Evolutionary conservation across 2,113 vertebrate genomes (phyloP).

Genomic region (Isurus oxyrinchus): DNA sequence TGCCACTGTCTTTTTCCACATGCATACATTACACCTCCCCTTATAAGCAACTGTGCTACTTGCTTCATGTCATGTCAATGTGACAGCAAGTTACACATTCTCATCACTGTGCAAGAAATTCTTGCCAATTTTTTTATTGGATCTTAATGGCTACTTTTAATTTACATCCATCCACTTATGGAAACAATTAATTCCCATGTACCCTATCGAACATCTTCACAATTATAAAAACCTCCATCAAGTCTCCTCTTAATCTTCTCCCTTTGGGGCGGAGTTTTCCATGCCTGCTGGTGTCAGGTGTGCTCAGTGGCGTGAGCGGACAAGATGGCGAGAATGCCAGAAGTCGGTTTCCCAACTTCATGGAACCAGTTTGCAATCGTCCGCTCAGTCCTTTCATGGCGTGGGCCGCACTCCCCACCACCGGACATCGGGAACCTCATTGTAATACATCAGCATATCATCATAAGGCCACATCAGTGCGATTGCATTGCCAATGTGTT

Average conservation of each 20-base stretch:
- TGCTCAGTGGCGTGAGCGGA: no score
- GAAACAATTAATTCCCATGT: neutral
- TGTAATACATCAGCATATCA: no score
- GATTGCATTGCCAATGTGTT: no score
- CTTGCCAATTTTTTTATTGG: neutral
- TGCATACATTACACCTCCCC: neutral
- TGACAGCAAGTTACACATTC: neutral
- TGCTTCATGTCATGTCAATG: neutral
- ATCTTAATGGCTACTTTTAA: neutral
- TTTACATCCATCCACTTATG: neutral
- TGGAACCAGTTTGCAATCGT: no score
- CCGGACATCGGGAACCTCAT: no score
- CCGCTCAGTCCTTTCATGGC: no score
- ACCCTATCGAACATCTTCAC: neutral
- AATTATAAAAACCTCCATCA: neutral
- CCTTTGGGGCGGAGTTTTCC: neutral
- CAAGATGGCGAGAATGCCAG: no score
- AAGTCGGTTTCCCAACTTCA: no score
- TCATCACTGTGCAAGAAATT: neutral
- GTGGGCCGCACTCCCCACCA: no score
- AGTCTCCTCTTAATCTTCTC: neutral
- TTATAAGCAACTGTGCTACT: neutral
- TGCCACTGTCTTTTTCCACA: neutral
- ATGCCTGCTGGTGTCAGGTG: no score
- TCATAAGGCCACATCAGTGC: no score